Percentiles rank a stretch among this genome's conserved stretches.
phyloP scores from a whole-genome alignment of 1,140 invertebrate species.

The Metaphire vulgaris region DNA sequence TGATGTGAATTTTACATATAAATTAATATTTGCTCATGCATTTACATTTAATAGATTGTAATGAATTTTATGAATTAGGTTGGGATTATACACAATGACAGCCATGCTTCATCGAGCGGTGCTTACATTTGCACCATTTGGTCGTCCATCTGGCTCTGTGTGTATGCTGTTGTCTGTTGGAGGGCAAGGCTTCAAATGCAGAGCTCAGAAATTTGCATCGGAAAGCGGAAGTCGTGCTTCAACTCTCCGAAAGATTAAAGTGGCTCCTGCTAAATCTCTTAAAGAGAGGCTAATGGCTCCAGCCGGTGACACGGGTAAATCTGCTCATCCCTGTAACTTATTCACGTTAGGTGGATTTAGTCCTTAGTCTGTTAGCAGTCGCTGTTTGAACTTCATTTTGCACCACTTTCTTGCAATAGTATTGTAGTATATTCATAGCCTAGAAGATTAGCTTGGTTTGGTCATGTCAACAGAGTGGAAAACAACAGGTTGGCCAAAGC shows the following conservation, averaged over 20 bases:
- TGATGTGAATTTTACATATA: too few relatives aligned
- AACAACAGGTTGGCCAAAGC: too few relatives aligned
- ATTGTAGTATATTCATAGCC: neutral
- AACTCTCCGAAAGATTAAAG: neutral
- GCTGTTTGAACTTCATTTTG: neutral
- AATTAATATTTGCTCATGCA: too few relatives aligned
- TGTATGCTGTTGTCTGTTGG: neutral
- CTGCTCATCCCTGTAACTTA: neutral
- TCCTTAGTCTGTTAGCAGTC: conserved; percentile 14
- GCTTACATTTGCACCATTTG: neutral
- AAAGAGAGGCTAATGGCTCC: conserved; percentile 54
- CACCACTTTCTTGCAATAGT: conserved; percentile 4
- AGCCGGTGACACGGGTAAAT: conserved; percentile 55
- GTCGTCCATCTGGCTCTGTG: neutral
- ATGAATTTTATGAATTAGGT: too few relatives aligned
- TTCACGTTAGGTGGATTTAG: conserved; percentile 6
- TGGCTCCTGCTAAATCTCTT: conserved; percentile 33
- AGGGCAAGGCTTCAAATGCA: neutral
- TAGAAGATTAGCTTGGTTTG: conserved; percentile 6
- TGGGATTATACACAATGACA: too few relatives aligned
- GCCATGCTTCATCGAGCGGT: too few relatives aligned
- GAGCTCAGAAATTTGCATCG: neutral
- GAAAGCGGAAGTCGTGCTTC: neutral
- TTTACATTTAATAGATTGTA: too few relatives aligned
- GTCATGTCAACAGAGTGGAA: neutral